Evolutionary conservation across 2,797 vertebrate species (phyloP), one percentile per base, ranked within the genome.

Genomic region (Enteromius thamalakanensis): DNA sequence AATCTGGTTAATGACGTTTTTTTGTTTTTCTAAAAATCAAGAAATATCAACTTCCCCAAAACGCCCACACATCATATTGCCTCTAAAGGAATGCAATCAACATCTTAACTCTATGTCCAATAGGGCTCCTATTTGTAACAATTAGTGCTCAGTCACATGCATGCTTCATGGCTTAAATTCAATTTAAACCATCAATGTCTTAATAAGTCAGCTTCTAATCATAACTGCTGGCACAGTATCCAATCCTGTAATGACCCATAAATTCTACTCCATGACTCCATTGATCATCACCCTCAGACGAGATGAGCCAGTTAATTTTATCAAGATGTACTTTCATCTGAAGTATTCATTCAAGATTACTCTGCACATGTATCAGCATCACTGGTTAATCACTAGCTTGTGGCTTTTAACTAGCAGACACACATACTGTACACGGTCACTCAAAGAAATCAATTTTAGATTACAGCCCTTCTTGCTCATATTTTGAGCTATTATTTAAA

Each of bases 241-340:
- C 92, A 94, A 93, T 92, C 87, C 90, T 87, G 90, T 92, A 92
- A 93, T 91, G 89, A 92, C 84, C 87, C 87, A 87, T 92, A 95
- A 95, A 93, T 92, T 92, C 91, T 93, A 86, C 86, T 95, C 92
- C 93, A 91, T 93, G 85, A 85, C 92, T 91, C 92, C 91, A 95
- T 95, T 94, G 94, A 95, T 95, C 93, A 92, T 80, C 88, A 91
- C 89, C 88, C 93, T 92, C 92, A 90, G 93, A 93, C 86, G 91
- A 93, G 92, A 95, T 92, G 89, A 91, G 91, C 87, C 89, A 92
- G 91, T 93, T 92, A 93, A 92, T 90, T 80, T 90, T 88, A 90
- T 84, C 90, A 88, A 92, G 91, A 93, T 93, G 93, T 90, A 90
- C 62, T 84, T 86, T 93, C 92, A 94, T 94, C 93, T 93, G 85